A percentile compares a stretch with the other conserved stretches of the same genome.
Conservation (phyloP, 2,888 invertebrate species). For the Cancer borealis region DNA sequence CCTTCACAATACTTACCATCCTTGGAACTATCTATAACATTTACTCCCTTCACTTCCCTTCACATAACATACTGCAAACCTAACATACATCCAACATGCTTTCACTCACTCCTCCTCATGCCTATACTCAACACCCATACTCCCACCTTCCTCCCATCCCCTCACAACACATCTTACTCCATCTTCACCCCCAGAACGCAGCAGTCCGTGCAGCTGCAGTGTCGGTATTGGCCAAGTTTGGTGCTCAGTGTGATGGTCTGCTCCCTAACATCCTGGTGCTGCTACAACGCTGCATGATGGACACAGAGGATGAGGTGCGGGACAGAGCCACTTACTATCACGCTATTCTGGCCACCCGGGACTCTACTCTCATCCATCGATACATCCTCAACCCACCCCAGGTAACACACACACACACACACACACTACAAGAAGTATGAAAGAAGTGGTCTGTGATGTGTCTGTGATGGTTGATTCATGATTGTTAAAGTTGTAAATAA, state of each 20-base stretch:
- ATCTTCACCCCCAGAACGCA: conserved; percentile 84
- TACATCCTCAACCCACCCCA: conserved; percentile 82
- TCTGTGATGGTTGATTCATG: no score
- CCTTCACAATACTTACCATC: no score
- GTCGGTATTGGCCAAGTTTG: conserved; percentile 98
- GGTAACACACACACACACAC: conserved; percentile 59
- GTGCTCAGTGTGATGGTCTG: conserved; percentile 94
- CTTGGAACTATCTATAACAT: no score
- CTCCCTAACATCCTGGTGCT: conserved; percentile 90
- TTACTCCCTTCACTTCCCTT: no score
- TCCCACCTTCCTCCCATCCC: background rate
- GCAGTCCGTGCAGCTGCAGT: conserved; percentile 98
- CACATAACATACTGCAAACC: no score
- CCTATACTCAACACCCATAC: background rate
- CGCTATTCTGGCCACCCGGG: conserved; percentile 88
- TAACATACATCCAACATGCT: no score
- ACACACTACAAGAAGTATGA: background rate
- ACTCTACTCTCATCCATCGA: conserved; percentile 86
- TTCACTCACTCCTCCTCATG: no score
- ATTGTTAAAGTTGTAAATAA: no score
- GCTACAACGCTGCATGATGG: conserved; percentile 88
- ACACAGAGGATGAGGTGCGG: conserved; percentile 98
- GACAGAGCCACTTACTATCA: conserved; percentile 98
- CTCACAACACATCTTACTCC: background rate
- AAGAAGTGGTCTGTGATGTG: no score